Base-by-base conservation (phyloP, 2,888 invertebrate genomes). In the Sarcophaga variegata region DNA sequence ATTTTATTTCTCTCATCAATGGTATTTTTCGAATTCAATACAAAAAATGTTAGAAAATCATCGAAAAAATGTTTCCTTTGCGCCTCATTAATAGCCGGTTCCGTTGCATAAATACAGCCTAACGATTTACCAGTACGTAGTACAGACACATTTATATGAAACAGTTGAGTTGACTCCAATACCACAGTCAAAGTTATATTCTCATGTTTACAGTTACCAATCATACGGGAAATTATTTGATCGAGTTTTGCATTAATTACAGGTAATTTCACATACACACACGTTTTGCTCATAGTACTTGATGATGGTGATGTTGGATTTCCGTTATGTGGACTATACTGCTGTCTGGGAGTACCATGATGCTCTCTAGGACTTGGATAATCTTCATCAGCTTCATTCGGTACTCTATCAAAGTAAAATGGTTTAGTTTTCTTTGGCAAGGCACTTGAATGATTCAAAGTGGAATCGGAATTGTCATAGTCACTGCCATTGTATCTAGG, bases 131-230 rank as follows among this genome's bases (percentile, higher is more conserved):
- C 81, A 3, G 81, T 82, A 47, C 70, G 27, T 1, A 60, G 54
- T 10, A 81, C 49, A 25, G 85, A 75, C 2, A 82, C 75, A 79
- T 81, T 85, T 14, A 85, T 85, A 14, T 66, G 70, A 69, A 82
- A 82, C 3, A 82, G 14, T 37, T 81, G 69, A 62, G 75, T 78
- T 1, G 70, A 60, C 66, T 81, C 66, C 4, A 75, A 49, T 8
- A 79, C 69, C 6, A 85, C 64, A 4, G 81, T 82, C 47, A 85
- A 70, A 0, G 75, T 70, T n/a, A 85, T 67, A 60, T 81, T 49
- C 8, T 64, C 45, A 25, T 14, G 14, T 37, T 60, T 22, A 12
- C 12, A 49, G n/a, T 60, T 60, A 6, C 69, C 78, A 60, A 85
- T 70, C 1, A 82, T 66, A 4, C 70, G 2, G 25, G 59, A 49